These are phyloP conservation scores for Sisor rabdophorus DNA, from an alignment of 2,113 vertebrate species.

Conservation along the genomic window DNA sequence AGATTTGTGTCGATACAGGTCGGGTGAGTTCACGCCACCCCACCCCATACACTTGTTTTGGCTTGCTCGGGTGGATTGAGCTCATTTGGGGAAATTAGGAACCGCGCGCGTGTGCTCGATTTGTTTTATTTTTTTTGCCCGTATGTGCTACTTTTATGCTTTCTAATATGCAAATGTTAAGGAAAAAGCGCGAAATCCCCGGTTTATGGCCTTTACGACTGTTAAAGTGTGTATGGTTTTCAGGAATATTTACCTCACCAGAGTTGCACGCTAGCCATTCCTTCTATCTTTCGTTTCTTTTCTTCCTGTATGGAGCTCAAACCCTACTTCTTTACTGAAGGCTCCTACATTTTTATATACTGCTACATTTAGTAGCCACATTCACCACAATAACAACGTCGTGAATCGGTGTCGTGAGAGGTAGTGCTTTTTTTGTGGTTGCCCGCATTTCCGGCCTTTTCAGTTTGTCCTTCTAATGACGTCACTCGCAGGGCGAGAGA, in stretches of 20 bases:
- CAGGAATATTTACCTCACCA: background rate
- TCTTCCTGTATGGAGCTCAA: background rate
- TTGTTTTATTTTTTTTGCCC: background rate
- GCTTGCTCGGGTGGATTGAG: conserved; percentile 9
- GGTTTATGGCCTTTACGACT: background rate
- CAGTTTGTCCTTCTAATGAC: background rate
- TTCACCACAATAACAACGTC: background rate
- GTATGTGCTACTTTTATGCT: background rate
- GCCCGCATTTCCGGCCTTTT: conserved; percentile 16
- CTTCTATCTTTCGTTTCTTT: too few species aligned
- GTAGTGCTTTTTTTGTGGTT: conserved; percentile 16
- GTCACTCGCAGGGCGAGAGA: too few species aligned
- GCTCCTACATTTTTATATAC: background rate
- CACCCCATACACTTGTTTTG: conserved; percentile 1
- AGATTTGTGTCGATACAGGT: background rate
- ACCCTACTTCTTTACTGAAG: too few species aligned
- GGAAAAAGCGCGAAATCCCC: background rate
- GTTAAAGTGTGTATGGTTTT: background rate
- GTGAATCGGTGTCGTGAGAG: conserved; percentile 19
- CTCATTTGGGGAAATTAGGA: background rate
- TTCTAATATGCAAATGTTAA: too few species aligned
- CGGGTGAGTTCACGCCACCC: background rate
- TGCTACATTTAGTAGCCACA: background rate
- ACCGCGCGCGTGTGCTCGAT: background rate
- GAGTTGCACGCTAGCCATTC: background rate